Conservation (phyloP, 2,113 vertebrate genomes). For the Rallus limicola region DNA sequence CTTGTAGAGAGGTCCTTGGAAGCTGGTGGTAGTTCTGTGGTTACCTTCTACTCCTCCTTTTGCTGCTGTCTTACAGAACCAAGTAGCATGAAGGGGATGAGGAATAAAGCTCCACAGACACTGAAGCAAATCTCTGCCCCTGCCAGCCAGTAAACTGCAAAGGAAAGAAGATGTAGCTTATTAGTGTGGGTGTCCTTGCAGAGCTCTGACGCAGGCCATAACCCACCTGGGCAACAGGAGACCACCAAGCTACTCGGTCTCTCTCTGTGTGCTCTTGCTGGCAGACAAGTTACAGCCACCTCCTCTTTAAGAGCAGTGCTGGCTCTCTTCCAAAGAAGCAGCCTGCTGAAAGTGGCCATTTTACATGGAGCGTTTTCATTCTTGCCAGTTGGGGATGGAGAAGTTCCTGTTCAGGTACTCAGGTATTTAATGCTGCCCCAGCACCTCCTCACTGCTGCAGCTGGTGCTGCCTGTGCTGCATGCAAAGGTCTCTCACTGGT, state of each 20-base stretch:
- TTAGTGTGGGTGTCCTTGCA: background rate
- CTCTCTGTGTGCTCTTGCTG: background rate
- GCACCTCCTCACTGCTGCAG: background rate
- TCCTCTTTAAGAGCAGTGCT: background rate
- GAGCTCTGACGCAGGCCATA: fast-evolving
- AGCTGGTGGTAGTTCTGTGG: background rate
- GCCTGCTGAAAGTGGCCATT: background rate
- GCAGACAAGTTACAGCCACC: background rate
- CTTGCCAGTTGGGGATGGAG: fast-evolving
- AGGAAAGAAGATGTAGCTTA: background rate
- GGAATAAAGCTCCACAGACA: constrained; percentile 78
- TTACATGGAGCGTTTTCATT: background rate
- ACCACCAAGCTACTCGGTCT: fast-evolving
- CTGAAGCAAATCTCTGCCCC: constrained; percentile 88
- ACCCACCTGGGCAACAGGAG: fast-evolving
- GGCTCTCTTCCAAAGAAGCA: background rate
- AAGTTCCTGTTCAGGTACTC: fast-evolving
- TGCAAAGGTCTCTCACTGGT: background rate
- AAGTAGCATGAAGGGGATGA: constrained; percentile 85
- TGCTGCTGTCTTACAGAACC: constrained; percentile 6
- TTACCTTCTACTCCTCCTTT: constrained; percentile 49
- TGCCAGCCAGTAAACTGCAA: constrained; percentile 92
- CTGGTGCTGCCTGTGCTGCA: fast-evolving
- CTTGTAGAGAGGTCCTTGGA: background rate
- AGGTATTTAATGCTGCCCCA: background rate